Evolutionary conservation across 2,888 invertebrate species (phyloP).

Genomic region (Cheilosia vernalis): DNA sequence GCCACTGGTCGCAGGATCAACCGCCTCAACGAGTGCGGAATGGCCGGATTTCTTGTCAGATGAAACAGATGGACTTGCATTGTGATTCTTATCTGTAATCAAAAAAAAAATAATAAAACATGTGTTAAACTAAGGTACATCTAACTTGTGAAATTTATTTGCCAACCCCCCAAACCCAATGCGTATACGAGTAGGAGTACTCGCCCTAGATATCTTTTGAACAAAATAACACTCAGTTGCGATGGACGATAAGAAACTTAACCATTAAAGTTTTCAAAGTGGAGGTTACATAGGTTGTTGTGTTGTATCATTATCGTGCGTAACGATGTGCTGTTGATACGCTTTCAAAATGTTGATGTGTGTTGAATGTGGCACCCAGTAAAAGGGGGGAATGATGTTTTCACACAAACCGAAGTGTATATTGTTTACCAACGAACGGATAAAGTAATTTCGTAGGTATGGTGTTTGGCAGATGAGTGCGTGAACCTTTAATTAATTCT

Average conservation of each 20-base stretch:
- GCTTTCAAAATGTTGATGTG: background rate
- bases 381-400: background rate
- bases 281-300: background rate
- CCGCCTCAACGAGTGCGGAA: conserved; percentile 79
- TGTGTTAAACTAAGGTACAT: background rate
- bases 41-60: conserved; percentile 79
- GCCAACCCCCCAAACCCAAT: background rate
- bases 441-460: background rate
- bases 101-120: conserved; percentile 8
- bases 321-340: background rate
- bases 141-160: background rate
- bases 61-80: conserved; percentile 82
- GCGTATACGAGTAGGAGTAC: no score
- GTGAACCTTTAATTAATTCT: background rate
- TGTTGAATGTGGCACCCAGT: background rate
- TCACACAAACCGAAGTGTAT: background rate
- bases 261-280: background rate
- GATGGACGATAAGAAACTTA: background rate
- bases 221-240: no score
- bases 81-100: conserved; percentile 81
- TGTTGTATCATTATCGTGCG: background rate
- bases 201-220: no score
- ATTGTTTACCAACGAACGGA: background rate
- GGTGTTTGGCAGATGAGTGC: background rate
- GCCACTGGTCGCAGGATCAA: conserved; percentile 81